Percentiles rank a stretch among this genome's conserved stretches.
Evolutionary conservation across 2,888 invertebrate species (phyloP).

Genomic region (Philhelius pedissequus): DNA sequence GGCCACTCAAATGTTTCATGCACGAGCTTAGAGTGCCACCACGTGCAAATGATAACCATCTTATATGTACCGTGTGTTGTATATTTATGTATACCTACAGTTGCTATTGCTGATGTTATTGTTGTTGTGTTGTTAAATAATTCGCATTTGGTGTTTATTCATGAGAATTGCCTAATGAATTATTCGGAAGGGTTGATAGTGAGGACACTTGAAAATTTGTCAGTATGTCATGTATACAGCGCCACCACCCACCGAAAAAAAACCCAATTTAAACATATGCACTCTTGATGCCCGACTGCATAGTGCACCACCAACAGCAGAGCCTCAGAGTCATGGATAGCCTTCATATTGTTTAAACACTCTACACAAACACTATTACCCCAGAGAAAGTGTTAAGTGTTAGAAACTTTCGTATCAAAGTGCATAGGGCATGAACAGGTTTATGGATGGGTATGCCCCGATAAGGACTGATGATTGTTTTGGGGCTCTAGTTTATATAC

Average conservation of each 20-base stretch:
- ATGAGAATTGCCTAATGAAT: conserved; percentile 68
- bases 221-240: background rate
- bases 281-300: background rate
- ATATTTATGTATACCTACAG: background rate
- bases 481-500: background rate
- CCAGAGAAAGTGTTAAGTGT: conserved; percentile 24
- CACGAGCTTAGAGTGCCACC: conserved; percentile 26
- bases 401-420: conserved; percentile 20
- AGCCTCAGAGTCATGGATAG: conserved; percentile 1
- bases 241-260: background rate
- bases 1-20: background rate
- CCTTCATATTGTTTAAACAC: background rate
- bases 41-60: background rate
- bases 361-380: background rate
- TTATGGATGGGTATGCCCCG: background rate
- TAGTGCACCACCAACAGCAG: conserved; percentile 13
- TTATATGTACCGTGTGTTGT: background rate
- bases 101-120: background rate
- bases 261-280: conserved; percentile 43
- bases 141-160: conserved; percentile 67
- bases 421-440: background rate
- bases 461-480: conserved; percentile 11
- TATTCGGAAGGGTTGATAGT: conserved; percentile 48
- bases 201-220: conserved; percentile 1
- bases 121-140: conserved; percentile 43